A percentile compares a stretch with the other conserved stretches of the same genome.
Evolutionary conservation across 2,888 invertebrate genomes (phyloP).

Genomic region (Auanema sp.): DNA sequence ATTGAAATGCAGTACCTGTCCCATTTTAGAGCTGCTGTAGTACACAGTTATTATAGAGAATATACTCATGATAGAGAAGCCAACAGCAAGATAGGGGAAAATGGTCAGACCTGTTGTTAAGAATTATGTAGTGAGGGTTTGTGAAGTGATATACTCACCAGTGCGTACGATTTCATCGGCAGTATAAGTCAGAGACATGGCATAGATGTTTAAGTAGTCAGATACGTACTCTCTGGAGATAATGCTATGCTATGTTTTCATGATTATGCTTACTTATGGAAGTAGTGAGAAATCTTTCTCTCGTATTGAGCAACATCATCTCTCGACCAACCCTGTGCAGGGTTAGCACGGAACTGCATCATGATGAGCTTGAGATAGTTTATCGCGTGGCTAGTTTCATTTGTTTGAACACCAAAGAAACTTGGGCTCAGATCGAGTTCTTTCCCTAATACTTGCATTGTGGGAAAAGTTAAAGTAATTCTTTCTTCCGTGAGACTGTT

Average conservation of each 20-base stretch:
- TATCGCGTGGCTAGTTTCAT: slow-evolving; percentile 26
- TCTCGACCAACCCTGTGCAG: slow-evolving; percentile 43
- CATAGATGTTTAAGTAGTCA: slow-evolving; percentile 35
- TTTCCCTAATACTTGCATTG: slow-evolving; percentile 54
- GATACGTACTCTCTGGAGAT: slow-evolving; percentile 47
- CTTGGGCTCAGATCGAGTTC: slow-evolving; percentile 56
- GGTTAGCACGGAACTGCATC: slow-evolving; percentile 53
- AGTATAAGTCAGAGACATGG: slow-evolving; percentile 51
- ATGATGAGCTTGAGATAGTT: slow-evolving; percentile 46
- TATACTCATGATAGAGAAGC: slow-evolving; percentile 51
- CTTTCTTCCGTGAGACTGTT: slow-evolving; percentile 20
- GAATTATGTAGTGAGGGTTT: slow-evolving; percentile 8
- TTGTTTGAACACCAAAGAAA: slow-evolving; percentile 52
- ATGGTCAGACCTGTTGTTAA: slow-evolving; percentile 39
- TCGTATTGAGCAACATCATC: slow-evolving; percentile 51
- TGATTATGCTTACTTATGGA: slow-evolving; percentile 42
- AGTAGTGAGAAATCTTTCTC: slow-evolving; percentile 42
- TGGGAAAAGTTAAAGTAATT: slow-evolving; percentile 51
- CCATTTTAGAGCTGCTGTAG: slow-evolving; percentile 31
- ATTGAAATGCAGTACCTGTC: slow-evolving; percentile 20
- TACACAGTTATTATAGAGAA: slow-evolving; percentile 55
- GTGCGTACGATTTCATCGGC: slow-evolving; percentile 58
- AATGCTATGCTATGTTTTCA: background rate
- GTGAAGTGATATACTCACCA: slow-evolving; percentile 22
- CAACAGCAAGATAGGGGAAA: slow-evolving; percentile 57